phyloP scores from a whole-genome alignment of 2,113 vertebrate species.

The Macheiramphus alcinus region DNA sequence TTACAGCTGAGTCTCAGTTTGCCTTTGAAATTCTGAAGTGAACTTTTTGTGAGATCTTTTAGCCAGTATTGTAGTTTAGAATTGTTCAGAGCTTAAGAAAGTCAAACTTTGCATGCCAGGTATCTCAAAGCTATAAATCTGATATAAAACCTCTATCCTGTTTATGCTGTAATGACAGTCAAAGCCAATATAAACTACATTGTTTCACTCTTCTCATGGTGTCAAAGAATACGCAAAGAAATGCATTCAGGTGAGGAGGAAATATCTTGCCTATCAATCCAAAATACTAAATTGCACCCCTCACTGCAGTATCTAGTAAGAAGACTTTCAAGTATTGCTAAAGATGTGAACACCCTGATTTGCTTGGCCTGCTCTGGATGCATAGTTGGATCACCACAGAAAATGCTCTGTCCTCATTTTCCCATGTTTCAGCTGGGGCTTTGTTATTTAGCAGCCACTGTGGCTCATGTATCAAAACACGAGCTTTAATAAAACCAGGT shows the following conservation, averaged over 20 bases:
- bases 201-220: background rate
- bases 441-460: background rate
- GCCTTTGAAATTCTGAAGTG: background rate
- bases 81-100: background rate
- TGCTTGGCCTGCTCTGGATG: background rate
- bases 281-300: background rate
- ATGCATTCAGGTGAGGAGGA: background rate
- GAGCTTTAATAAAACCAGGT: background rate
- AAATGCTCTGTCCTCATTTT: background rate
- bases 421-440: background rate
- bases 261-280: background rate
- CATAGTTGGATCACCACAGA: background rate
- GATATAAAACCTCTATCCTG: background rate
- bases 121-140: background rate
- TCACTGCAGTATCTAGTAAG: background rate
- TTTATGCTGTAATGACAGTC: background rate
- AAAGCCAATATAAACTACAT: background rate
- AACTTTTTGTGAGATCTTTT: background rate
- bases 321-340: background rate
- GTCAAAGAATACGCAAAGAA: background rate
- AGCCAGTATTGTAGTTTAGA: background rate
- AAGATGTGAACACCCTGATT: background rate
- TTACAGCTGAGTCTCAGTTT: background rate
- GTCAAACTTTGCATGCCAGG: background rate
- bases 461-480: background rate